phyloP scores from a whole-genome alignment of 2,888 invertebrate species.

The Rosalia funebris region DNA sequence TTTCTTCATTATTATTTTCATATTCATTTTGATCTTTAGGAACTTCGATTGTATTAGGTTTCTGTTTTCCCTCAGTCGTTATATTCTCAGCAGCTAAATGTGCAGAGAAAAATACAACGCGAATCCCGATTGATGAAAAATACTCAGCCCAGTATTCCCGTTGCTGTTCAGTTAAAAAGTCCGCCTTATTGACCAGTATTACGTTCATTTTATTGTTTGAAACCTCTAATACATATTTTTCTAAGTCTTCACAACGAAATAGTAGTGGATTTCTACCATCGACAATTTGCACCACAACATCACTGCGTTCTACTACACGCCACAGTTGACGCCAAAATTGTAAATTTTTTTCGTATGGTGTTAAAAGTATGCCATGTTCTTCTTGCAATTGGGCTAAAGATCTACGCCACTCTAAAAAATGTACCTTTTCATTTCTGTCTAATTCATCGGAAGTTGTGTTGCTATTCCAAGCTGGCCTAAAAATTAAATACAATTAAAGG shows the following conservation, averaged over 20 bases:
- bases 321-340: conserved; percentile 99
- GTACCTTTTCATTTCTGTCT: conserved; percentile 79
- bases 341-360: conserved; percentile 97
- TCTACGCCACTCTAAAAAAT: conserved; percentile 92
- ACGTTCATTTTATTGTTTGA: conserved; percentile 78
- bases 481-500: conserved; percentile 1
- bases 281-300: conserved; percentile 92
- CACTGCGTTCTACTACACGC: conserved; percentile 97
- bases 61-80: conserved; percentile 28
- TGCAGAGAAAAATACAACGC: conserved; percentile 93
- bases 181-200: conserved; percentile 95
- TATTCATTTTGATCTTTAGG: conserved; percentile 41
- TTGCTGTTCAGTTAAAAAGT: conserved; percentile 84
- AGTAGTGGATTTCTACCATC: conserved; percentile 96
- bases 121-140: conserved; percentile 76
- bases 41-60: too few species aligned
- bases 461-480: conserved; percentile 82
- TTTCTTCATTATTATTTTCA: conserved; percentile 17
- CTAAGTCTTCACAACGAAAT: conserved; percentile 88
- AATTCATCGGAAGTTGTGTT: conserved; percentile 84
- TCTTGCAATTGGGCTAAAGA: conserved; percentile 82
- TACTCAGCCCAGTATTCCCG: conserved; percentile 86
- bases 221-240: conserved; percentile 79
- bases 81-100: conserved; percentile 67
- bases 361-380: conserved; percentile 82